Conservation (phyloP, 2,797 vertebrate species). For the Gila robusta region DNA sequence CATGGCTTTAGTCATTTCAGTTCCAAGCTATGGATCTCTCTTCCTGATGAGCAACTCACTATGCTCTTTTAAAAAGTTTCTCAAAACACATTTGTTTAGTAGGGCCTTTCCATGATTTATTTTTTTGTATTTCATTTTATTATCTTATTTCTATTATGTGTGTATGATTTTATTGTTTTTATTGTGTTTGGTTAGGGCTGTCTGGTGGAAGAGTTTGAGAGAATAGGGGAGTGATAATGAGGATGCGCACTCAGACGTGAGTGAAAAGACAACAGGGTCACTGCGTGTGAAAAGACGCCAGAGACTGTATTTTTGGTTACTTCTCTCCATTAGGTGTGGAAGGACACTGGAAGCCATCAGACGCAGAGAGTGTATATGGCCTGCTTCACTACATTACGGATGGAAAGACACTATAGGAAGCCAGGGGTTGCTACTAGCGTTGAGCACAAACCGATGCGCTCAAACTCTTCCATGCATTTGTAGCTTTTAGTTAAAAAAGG, state of each 20-base stretch:
- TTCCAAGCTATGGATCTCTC: too few relatives aligned
- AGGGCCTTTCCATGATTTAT: too few relatives aligned
- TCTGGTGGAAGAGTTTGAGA: background rate
- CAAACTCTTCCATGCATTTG: background rate
- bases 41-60: too few relatives aligned
- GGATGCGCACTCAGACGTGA: background rate
- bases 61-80: too few relatives aligned
- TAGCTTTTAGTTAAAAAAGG: background rate
- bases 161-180: too few relatives aligned
- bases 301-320: background rate
- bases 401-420: background rate
- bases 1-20: too few relatives aligned
- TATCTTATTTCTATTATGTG: too few relatives aligned
- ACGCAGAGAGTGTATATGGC: background rate
- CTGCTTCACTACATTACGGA: background rate
- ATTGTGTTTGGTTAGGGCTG: background rate
- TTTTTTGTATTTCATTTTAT: too few relatives aligned
- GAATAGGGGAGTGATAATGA: background rate
- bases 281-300: background rate
- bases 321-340: background rate
- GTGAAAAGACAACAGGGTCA: background rate
- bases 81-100: too few relatives aligned
- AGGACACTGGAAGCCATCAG: background rate
- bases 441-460: background rate
- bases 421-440: background rate